Conservation (phyloP, 1,140 invertebrate species). For the Frieseomelitta varia region DNA sequence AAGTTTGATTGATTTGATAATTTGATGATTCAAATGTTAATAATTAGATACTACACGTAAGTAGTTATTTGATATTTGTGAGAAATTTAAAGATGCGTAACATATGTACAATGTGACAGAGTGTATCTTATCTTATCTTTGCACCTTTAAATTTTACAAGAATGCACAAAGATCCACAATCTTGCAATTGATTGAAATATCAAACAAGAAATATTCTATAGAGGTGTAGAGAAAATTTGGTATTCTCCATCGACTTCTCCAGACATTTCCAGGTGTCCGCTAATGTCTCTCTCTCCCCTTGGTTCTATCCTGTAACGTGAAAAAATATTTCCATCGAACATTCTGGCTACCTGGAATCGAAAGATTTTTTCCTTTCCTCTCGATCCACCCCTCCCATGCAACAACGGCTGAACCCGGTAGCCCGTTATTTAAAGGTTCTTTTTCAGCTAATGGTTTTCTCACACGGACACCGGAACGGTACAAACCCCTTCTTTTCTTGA, state of each 20-base stretch:
- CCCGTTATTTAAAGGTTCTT: slow-evolving; percentile 74
- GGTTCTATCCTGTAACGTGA: slow-evolving; percentile 18
- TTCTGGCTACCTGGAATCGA: slow-evolving; percentile 72
- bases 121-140: no score
- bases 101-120: no score
- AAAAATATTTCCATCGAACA: slow-evolving; percentile 44
- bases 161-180: no score
- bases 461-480: slow-evolving; percentile 66
- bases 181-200: no score
- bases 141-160: no score
- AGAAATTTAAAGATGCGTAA: no score
- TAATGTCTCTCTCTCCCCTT: neutral
- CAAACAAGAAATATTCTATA: neutral
- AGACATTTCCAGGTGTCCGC: slow-evolving; percentile 9
- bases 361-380: slow-evolving; percentile 66
- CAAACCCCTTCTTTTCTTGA: slow-evolving; percentile 72
- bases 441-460: slow-evolving; percentile 77
- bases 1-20: no score
- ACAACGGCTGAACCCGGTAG: slow-evolving; percentile 50
- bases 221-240: neutral
- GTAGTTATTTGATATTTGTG: no score
- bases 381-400: slow-evolving; percentile 62
- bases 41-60: no score
- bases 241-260: neutral
- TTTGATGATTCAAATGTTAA: no score